Percentiles rank a stretch among this genome's conserved stretches.
Conservation (phyloP, 2,888 invertebrate species). For the Drosophila basisetae region DNA sequence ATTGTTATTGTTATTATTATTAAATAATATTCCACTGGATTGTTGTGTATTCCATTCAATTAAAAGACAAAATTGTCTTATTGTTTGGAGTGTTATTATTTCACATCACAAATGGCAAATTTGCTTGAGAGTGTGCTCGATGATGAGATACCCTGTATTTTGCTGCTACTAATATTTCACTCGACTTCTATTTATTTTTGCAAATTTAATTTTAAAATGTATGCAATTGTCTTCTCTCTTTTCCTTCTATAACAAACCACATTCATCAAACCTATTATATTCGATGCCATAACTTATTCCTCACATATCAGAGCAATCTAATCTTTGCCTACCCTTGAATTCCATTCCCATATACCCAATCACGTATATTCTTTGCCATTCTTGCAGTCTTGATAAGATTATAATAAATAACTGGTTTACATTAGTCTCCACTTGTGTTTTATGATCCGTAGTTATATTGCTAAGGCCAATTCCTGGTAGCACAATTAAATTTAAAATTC, state of each 20-base stretch:
- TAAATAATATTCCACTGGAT: not conserved
- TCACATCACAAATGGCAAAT: not conserved
- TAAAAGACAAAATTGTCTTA: not conserved
- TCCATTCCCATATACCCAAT: not conserved
- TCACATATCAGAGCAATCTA: not conserved
- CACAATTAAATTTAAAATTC: not conserved
- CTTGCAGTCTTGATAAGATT: slow-evolving; percentile 31
- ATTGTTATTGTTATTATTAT: not conserved
- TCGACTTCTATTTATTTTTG: not conserved
- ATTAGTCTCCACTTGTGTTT: slow-evolving; percentile 17
- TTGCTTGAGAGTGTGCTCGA: not conserved
- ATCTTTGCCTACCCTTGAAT: not conserved
- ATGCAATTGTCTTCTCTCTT: not conserved
- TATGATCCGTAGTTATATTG: slow-evolving; percentile 26
- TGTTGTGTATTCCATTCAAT: not conserved
- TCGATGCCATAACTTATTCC: not conserved
- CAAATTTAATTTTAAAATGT: not conserved
- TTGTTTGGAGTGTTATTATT: not conserved
- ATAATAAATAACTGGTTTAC: slow-evolving; percentile 18
- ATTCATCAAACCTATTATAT: not conserved
- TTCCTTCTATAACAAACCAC: not conserved
- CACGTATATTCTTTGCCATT: not conserved
- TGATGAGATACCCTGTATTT: not conserved
- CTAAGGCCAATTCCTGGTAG: slow-evolving; percentile 17
- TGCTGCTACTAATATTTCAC: not conserved